Evolutionary conservation across 2,113 vertebrate genomes (phyloP), one percentile per base, ranked within the genome.

Genomic region (Turnix velox): DNA sequence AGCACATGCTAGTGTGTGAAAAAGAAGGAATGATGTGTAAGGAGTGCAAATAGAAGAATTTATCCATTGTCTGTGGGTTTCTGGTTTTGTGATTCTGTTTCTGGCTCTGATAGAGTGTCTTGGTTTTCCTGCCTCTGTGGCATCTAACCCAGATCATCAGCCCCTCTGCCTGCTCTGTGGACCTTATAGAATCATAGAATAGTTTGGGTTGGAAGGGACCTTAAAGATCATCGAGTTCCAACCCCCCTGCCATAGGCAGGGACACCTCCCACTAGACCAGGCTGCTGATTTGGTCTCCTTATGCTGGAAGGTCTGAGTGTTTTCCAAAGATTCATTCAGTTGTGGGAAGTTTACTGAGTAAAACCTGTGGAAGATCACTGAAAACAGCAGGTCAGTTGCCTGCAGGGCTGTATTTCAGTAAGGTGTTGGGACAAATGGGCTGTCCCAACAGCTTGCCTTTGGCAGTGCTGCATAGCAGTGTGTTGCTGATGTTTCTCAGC

Each of bases 151-250:
- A 3, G 6, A 5, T 14, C 1, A 5, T 14, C 1, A 62, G 49
- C 27, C 20, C 4, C 24, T 73, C 40, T 59, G 49, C 31, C 35
- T 27, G 10, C 58, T 0, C 0, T 19, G 14, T 10, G 10, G 14
- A 33, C 31, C 25, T 46, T 18, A 6, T n/a, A n/a, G n/a, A n/a
- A n/a, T n/a, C n/a, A n/a, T n/a, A n/a, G n/a, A n/a, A n/a, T n/a
- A n/a, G n/a, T n/a, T n/a, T n/a, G n/a, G n/a, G n/a, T n/a, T n/a
- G n/a, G n/a, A n/a, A n/a, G n/a, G n/a, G n/a, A n/a, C n/a, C n/a
- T n/a, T n/a, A n/a, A n/a, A n/a, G n/a, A n/a, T n/a, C n/a, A n/a
- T n/a, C n/a, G n/a, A n/a, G n/a, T n/a, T n/a, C n/a, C n/a, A n/a
- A n/a, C n/a, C n/a, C n/a, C n/a, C n/a, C n/a, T n/a, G n/a, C n/a